Evolutionary conservation across 2,797 vertebrate genomes (phyloP).

Genomic region (Enteromius mattozi): DNA sequence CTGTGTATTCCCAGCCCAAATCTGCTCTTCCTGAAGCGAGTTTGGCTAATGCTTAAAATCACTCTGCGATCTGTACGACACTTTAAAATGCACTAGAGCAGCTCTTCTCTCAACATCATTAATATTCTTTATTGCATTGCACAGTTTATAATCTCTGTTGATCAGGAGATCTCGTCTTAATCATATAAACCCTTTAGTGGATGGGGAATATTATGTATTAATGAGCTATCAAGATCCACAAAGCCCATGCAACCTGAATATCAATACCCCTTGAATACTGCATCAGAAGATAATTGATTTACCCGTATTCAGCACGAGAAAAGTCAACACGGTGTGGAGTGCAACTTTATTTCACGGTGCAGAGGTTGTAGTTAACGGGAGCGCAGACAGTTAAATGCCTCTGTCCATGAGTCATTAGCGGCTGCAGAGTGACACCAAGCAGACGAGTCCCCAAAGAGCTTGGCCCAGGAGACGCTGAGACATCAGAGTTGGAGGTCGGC

Average conservation of each 20-base stretch:
- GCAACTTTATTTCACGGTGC: slow-evolving; percentile 65
- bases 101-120: slow-evolving; percentile 39
- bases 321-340: slow-evolving; percentile 52
- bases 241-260: slow-evolving; percentile 48
- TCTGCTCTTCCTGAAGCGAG: slow-evolving; percentile 74
- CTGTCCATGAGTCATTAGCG: slow-evolving; percentile 62
- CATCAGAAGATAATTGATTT: slow-evolving; percentile 57
- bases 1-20: slow-evolving; percentile 75
- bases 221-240: slow-evolving; percentile 52
- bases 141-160: slow-evolving; percentile 49
- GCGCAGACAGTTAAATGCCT: slow-evolving; percentile 64
- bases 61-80: slow-evolving; percentile 64
- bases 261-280: slow-evolving; percentile 40
- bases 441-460: slow-evolving; percentile 35
- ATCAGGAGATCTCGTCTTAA: slow-evolving; percentile 50
- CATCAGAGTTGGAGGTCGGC: not conserved
- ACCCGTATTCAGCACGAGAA: slow-evolving; percentile 44
- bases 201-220: slow-evolving; percentile 51
- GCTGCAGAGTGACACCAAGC: slow-evolving; percentile 44
- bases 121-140: slow-evolving; percentile 42
- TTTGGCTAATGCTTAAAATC: slow-evolving; percentile 57
- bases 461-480: not conserved
- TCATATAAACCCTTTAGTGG: slow-evolving; percentile 42
- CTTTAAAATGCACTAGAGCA: slow-evolving; percentile 37
- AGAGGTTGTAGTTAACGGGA: slow-evolving; percentile 58